A percentile compares a stretch with the other conserved stretches of the same genome.
Evolutionary conservation across 1,140 invertebrate species (phyloP).

Genomic region (Achatina immaculata): DNA sequence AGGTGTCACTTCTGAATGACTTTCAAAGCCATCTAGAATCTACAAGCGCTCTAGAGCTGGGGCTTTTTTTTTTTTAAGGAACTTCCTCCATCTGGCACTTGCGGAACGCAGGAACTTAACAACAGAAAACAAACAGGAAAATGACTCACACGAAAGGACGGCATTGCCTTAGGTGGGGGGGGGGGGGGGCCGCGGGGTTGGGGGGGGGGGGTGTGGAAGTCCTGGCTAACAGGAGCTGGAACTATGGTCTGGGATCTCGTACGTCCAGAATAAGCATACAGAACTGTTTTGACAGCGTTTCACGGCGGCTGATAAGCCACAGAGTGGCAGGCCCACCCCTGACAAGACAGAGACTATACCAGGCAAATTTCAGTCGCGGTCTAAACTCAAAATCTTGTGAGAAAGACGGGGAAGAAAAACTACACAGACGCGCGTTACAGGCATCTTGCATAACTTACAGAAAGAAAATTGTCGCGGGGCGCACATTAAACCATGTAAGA

Average conservation of each 20-base stretch:
- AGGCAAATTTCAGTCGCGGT: conserved; percentile 22
- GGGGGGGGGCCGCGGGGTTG: neutral
- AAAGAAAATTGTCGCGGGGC: too few species aligned
- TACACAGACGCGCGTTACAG: too few species aligned
- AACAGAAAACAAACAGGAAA: conserved; percentile 19
- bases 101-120: too few species aligned
- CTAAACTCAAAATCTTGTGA: neutral
- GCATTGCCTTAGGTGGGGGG: too few species aligned
- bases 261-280: conserved; percentile 30
- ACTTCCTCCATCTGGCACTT: too few species aligned
- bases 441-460: too few species aligned
- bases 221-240: neutral
- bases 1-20: too few species aligned
- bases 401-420: too few species aligned
- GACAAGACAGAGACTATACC: neutral
- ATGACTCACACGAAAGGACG: neutral
- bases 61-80: too few species aligned
- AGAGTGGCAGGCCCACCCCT: conserved; percentile 28
- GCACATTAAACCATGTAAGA: too few species aligned
- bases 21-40: too few species aligned
- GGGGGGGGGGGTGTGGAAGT: neutral
- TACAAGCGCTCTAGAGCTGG: too few species aligned
- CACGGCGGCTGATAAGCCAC: conserved; percentile 23
- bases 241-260: neutral
- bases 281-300: conserved; percentile 37